Conservation (phyloP, 2,797 vertebrate genomes). For the Vespertilio murinus region DNA sequence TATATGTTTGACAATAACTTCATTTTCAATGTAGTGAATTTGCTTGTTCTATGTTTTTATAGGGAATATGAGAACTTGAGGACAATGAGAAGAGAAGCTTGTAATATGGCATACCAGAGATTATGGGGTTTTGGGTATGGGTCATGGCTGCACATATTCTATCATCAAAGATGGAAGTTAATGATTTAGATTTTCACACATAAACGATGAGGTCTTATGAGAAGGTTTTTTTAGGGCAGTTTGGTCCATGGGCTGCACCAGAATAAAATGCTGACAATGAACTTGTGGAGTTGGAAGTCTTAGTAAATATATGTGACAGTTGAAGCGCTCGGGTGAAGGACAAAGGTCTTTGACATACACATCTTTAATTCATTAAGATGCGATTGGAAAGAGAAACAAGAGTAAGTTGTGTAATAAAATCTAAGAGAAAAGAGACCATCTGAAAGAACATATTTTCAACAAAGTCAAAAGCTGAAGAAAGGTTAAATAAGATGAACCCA, state of each 20-base stretch:
- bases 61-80: not conserved
- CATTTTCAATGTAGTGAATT: not conserved
- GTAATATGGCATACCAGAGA: not conserved
- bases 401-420: not conserved
- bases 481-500: not conserved
- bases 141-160: not conserved
- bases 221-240: not conserved
- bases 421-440: not conserved
- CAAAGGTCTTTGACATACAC: not conserved
- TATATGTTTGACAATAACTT: not conserved
- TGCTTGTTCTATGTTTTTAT: not conserved
- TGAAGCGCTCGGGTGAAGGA: not conserved
- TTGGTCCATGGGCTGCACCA: not conserved
- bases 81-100: not conserved
- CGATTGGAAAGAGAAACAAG: conserved; percentile 4
- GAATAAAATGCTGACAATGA: not conserved
- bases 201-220: not conserved
- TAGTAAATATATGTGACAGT: not conserved
- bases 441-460: not conserved
- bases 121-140: not conserved
- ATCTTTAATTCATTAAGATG: not conserved
- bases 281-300: not conserved
- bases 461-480: not conserved
- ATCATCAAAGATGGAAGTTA: not conserved
- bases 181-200: not conserved